These are phyloP conservation scores for Rotaria sp. DNA, from an alignment of 2,888 invertebrate genomes.

Conservation along the genomic window DNA sequence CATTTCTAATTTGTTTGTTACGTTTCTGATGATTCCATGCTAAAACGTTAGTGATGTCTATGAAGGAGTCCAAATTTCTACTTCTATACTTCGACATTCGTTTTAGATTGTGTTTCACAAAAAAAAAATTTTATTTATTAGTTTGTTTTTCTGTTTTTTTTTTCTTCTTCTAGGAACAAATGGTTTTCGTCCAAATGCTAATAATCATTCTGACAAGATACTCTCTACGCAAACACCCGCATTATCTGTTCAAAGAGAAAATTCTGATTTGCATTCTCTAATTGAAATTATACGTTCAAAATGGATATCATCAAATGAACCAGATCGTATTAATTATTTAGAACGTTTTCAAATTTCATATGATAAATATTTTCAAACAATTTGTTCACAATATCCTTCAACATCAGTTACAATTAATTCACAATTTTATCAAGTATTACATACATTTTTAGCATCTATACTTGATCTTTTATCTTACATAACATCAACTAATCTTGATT, in stretches of 20 bases:
- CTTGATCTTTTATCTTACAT: not conserved
- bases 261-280: not conserved
- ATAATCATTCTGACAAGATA: not conserved
- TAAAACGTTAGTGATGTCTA: too few relatives aligned
- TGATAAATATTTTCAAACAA: not conserved
- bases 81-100: too few relatives aligned
- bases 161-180: not conserved
- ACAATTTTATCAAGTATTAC: not conserved
- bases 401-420: not conserved
- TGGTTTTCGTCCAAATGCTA: not conserved
- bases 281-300: not conserved
- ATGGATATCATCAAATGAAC: slow-evolving; percentile 15
- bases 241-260: not conserved
- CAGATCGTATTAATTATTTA: not conserved
- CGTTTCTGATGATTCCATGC: too few relatives aligned
- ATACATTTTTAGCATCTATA: not conserved
- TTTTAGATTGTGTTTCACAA: too few relatives aligned
- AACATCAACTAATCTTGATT: not conserved
- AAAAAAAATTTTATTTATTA: too few relatives aligned
- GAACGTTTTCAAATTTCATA: not conserved
- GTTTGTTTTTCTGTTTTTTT: not conserved
- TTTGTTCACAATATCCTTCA: not conserved
- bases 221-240: not conserved
- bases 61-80: too few relatives aligned
- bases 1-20: too few relatives aligned